These are phyloP conservation scores for Patiria miniata DNA, from an alignment of 35 echinoderm and acorn worm species.

Conservation along the genomic window DNA sequence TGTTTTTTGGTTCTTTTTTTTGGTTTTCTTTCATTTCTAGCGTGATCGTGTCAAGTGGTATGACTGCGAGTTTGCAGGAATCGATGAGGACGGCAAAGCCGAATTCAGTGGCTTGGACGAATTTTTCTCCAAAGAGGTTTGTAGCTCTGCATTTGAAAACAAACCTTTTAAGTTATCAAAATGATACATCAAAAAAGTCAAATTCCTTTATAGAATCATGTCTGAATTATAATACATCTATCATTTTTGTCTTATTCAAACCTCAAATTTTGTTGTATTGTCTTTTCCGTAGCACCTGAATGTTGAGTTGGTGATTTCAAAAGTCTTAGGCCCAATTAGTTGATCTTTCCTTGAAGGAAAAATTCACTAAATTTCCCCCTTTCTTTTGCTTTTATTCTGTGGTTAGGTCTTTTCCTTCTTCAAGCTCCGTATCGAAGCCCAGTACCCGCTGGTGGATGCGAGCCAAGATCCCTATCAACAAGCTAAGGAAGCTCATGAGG, in stretches of 20 bases:
- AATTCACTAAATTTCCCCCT: too few relatives aligned
- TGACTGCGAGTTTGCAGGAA: constrained; percentile 85
- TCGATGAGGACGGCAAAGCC: constrained; percentile 93
- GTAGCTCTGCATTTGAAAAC: not conserved
- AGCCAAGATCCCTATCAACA: constrained; percentile 90
- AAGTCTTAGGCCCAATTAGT: too few relatives aligned
- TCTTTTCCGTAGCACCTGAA: too few relatives aligned
- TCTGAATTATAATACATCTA: too few relatives aligned
- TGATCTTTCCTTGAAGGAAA: too few relatives aligned
- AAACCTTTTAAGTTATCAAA: too few relatives aligned
- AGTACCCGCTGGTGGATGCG: constrained; percentile 77
- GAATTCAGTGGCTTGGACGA: constrained; percentile 79
- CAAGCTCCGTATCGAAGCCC: constrained; percentile 73
- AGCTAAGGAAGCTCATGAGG: constrained; percentile 93
- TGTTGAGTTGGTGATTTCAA: too few relatives aligned
- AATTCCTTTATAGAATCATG: too few relatives aligned
- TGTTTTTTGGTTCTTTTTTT: too few relatives aligned
- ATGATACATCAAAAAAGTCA: too few relatives aligned
- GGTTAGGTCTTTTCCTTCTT: constrained; percentile 92
- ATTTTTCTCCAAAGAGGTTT: constrained; percentile 74
- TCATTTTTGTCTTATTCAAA: too few relatives aligned
- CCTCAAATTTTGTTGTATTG: too few relatives aligned
- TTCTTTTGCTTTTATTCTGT: not conserved
- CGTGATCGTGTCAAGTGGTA: constrained; percentile 88
- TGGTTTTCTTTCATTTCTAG: constrained; percentile 49